Evolutionary conservation across 1,140 invertebrate genomes (phyloP).

Genomic region (Archivesica marissinica): DNA sequence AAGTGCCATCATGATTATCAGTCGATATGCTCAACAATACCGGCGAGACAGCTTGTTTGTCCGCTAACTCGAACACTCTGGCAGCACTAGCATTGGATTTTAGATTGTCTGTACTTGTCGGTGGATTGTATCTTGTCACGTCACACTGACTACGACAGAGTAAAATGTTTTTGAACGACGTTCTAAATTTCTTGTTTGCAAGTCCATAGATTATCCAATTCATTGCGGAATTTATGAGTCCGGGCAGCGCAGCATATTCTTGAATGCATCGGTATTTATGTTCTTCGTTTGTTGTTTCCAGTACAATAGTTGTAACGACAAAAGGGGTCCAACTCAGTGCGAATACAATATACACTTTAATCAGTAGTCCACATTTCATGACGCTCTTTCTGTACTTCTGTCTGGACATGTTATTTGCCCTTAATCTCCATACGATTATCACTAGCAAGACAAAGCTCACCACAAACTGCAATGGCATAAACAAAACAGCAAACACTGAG

Average conservation of each 20-base stretch:
- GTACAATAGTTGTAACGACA: background rate
- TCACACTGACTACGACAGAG: too few relatives aligned
- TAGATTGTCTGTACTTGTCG: too few relatives aligned
- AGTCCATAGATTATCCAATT: constrained; percentile 43
- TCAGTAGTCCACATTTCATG: background rate
- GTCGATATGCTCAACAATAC: too few relatives aligned
- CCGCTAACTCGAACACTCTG: too few relatives aligned
- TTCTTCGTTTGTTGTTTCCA: background rate
- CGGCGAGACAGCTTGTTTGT: too few relatives aligned
- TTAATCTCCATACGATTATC: background rate
- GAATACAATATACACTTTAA: constrained; percentile 29
- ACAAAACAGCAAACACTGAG: background rate
- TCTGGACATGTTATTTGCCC: background rate
- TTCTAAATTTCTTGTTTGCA: constrained; percentile 17
- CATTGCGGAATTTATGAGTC: constrained; percentile 33
- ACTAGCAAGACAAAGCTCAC: background rate
- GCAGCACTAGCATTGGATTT: too few relatives aligned
- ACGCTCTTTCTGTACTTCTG: background rate
- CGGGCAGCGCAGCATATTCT: background rate
- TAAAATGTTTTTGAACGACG: constrained; percentile 1
- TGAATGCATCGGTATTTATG: background rate
- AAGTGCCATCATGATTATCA: too few relatives aligned
- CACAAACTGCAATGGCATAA: background rate
- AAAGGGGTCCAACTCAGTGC: constrained; percentile 22
- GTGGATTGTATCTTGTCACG: too few relatives aligned